Evolutionary conservation across 2,113 vertebrate species (phyloP).

Genomic region (Rhadina sibilatrix): DNA sequence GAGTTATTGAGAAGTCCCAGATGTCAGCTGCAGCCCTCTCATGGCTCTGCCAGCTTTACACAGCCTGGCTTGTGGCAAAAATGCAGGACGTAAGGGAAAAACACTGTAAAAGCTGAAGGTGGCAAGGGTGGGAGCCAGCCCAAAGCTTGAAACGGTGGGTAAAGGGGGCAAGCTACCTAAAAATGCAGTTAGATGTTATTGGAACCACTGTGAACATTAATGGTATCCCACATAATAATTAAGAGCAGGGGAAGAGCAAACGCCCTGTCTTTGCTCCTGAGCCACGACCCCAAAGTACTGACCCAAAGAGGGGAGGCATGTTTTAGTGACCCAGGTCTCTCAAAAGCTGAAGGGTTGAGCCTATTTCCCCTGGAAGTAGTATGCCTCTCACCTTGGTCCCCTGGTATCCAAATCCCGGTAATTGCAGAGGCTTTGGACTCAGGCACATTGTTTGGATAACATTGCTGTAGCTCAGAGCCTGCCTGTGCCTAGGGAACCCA

Average conservation of each 20-base stretch:
- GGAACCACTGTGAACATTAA: neutral
- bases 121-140: neutral
- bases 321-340: neutral
- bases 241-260: neutral
- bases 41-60: neutral
- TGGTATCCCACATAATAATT: accelerated
- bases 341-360: neutral
- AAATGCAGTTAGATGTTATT: neutral
- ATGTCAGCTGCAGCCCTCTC: neutral
- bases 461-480: neutral
- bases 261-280: neutral
- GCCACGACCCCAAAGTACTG: accelerated
- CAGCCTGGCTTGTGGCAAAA: neutral
- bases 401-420: neutral
- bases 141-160: neutral
- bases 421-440: neutral
- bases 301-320: neutral
- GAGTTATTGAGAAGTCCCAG: neutral
- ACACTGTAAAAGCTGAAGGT: neutral
- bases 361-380: neutral
- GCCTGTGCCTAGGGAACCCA: neutral
- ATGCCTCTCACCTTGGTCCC: neutral
- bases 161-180: neutral
- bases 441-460: neutral
- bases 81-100: neutral